Conservation (phyloP, 1,140 invertebrate genomes). For the Delia radicum region DNA sequence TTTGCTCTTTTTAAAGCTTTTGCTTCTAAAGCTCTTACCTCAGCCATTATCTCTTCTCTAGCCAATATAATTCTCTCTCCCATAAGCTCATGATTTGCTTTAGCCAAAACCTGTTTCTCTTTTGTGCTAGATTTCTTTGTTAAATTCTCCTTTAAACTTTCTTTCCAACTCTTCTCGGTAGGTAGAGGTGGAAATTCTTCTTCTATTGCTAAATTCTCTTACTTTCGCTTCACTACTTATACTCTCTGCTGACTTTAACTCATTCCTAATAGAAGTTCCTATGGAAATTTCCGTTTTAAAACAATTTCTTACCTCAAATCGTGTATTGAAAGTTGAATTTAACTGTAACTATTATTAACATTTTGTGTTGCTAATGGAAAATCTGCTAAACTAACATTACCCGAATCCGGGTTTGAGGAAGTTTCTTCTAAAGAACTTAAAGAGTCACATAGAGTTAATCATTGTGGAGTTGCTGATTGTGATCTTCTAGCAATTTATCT, state of each 20-base stretch:
- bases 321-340: conserved; percentile 40
- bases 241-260: no score
- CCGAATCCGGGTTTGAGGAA: conserved; percentile 52
- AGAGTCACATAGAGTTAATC: conserved; percentile 41
- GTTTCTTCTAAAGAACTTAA: conserved; percentile 49
- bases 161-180: conserved; percentile 42
- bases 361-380: conserved; percentile 32
- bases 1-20: not conserved
- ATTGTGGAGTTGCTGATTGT: not conserved
- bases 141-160: conserved; percentile 33
- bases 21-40: not conserved
- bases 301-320: conserved; percentile 44
- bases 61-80: not conserved
- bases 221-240: conserved; percentile 26
- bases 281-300: conserved; percentile 44
- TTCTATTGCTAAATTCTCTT: not conserved
- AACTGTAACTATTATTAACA: conserved; percentile 42
- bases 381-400: conserved; percentile 50
- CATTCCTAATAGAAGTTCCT: conserved; percentile 25
- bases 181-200: conserved; percentile 44
- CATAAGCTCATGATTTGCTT: not conserved
- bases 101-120: not conserved
- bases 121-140: not conserved
- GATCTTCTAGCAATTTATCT: conserved; percentile 28
- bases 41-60: conserved; percentile 8